Base-by-base conservation (phyloP, 2,113 vertebrate species). In the Ageneiosus marmoratus region DNA sequence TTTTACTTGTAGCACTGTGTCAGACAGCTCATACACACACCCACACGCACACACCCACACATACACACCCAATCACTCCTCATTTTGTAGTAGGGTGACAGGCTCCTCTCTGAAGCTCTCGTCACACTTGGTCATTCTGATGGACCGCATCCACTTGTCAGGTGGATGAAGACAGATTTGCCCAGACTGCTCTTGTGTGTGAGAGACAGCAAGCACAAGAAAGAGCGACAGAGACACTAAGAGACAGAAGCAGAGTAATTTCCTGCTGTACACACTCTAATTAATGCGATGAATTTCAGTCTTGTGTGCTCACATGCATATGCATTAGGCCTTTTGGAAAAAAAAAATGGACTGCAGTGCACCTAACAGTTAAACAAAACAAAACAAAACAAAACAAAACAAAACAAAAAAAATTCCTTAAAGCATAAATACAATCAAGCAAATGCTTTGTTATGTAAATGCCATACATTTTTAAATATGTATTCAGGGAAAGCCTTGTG, bases 81-180 rank as follows among this genome's bases (percentile, higher is more conserved):
- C 32, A 55, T 55, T 80, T 70, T 41, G 63, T 67, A 55, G 29
- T 44, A 67, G 63, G 18, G 63, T 80, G 79, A 55, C 79, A 80
- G 79, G 79, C 32, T 70, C 34, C 65, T 81, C 79, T 72, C 50
- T 51, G 79, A 72, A 55, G 63, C 50, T 18, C 79, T 69, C 50
- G 79, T 69, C 62, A 67, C 79, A 70, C 46, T 70, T 5, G 4
- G 29, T 58, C n/a, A 65, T 56, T 81, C 50, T 81, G 62, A 81
- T 56, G 48, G 79, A 69, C 65, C 22, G 12, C 65, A 29, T 81
- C 79, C 65, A 70, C 79, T 81, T 81, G 63, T 81, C 79, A 81
- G 32, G 65, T 44, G 79, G 65, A 81, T 81, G 79, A 56, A 72
- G 79, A 81, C 50, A 67, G 65, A 72, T 72, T 56, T 72, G 50